phyloP scores from a whole-genome alignment of 2,113 vertebrate genomes.

The Abramis brama region DNA sequence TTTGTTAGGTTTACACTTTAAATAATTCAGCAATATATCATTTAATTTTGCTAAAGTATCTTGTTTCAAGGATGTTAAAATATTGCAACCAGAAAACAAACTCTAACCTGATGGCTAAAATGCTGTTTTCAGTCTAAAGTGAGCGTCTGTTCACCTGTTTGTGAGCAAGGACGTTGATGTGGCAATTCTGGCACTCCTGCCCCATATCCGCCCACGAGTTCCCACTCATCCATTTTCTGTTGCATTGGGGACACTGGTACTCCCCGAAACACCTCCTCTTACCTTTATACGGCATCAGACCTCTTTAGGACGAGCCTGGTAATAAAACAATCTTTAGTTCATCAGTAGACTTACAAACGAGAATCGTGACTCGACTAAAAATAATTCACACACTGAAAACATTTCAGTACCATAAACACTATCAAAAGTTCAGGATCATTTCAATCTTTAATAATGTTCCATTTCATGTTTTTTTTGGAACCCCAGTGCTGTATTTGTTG shows the following conservation, averaged over 20 bases:
- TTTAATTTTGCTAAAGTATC: neutral
- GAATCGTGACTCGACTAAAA: too few species aligned
- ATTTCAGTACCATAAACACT: neutral
- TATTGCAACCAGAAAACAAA: too few species aligned
- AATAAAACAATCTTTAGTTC: slow-evolving; percentile 4
- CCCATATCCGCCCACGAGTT: slow-evolving; percentile 99
- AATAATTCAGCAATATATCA: neutral
- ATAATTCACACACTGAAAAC: too few species aligned
- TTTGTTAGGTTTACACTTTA: neutral
- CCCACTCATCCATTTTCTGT: slow-evolving; percentile 98
- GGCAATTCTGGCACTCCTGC: slow-evolving; percentile 96
- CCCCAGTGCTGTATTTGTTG: neutral
- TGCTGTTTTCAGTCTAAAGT: neutral
- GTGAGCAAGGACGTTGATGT: slow-evolving; percentile 97
- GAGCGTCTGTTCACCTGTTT: slow-evolving; percentile 82
- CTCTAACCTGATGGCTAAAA: too few species aligned
- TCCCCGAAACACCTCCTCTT: slow-evolving; percentile 96
- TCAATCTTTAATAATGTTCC: neutral
- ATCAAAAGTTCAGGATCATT: neutral
- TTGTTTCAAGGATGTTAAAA: neutral
- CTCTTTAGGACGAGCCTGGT: slow-evolving; percentile 92
- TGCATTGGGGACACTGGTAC: slow-evolving; percentile 96
- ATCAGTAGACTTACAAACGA: neutral
- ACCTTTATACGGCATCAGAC: slow-evolving; percentile 92
- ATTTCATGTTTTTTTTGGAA: neutral